phyloP scores from a whole-genome alignment of 2,888 invertebrate genomes.

The Erebia palarica region DNA sequence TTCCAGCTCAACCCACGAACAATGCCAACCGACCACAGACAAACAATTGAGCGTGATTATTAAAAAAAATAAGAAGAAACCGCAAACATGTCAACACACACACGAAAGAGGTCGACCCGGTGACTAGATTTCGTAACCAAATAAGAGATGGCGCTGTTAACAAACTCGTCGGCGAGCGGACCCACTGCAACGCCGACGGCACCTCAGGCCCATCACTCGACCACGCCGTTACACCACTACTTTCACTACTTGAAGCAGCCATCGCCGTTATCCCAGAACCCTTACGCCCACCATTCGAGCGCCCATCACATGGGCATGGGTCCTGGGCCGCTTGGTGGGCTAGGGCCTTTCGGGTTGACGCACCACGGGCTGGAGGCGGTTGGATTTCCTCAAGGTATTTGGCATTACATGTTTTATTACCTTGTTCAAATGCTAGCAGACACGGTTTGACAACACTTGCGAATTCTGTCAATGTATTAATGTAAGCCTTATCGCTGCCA shows the following conservation, averaged over 20 bases:
- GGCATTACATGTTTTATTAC: neutral
- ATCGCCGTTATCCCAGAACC: conserved; percentile 75
- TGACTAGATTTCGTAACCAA: conserved; percentile 57
- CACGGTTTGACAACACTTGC: too few species aligned
- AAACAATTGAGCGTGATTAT: conserved; percentile 24
- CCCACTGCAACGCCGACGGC: conserved; percentile 67
- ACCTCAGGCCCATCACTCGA: conserved; percentile 74
- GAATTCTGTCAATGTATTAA: too few species aligned
- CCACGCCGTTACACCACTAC: conserved; percentile 81
- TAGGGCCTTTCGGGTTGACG: conserved; percentile 75
- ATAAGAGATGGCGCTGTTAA: conserved; percentile 72
- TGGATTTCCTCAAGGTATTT: conserved; percentile 78
- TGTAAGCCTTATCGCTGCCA: too few species aligned
- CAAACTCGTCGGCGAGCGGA: conserved; percentile 70
- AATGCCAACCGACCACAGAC: conserved; percentile 36
- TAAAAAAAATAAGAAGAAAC: conserved; percentile 25
- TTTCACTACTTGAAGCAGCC: conserved; percentile 83
- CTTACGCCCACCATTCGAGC: conserved; percentile 73
- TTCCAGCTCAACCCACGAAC: conserved; percentile 40
- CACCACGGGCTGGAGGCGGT: conserved; percentile 78
- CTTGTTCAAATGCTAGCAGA: too few species aligned
- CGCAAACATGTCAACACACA: conserved; percentile 53
- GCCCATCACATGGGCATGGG: conserved; percentile 82
- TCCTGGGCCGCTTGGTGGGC: conserved; percentile 75
- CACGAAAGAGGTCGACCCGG: conserved; percentile 65